Percentiles rank a stretch among this genome's conserved stretches.
These are phyloP conservation scores for Chinchilla lanigera DNA, from an alignment of 2,113 vertebrate genomes.

Conservation along the genomic window DNA sequence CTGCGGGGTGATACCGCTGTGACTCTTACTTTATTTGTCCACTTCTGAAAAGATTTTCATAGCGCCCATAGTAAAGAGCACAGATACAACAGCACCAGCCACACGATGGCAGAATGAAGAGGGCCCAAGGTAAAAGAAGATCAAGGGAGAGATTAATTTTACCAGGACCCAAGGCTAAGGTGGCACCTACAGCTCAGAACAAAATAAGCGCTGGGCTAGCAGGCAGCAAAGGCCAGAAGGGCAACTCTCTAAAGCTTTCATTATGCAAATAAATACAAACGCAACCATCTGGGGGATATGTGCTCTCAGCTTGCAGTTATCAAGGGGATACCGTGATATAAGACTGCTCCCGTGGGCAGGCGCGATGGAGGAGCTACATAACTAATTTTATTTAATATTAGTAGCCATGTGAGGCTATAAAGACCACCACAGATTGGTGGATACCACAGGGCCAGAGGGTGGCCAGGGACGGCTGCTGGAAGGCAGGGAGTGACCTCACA, in stretches of 20 bases:
- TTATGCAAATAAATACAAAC: neutral
- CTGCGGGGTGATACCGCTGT: neutral
- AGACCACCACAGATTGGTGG: neutral
- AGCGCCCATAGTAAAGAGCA: neutral
- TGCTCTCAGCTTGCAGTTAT: neutral
- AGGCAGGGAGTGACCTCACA: neutral
- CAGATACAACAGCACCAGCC: neutral
- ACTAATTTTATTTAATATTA: neutral
- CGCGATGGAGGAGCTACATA: neutral
- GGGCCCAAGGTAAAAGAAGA: neutral
- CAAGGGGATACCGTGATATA: neutral
- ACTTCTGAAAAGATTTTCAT: neutral
- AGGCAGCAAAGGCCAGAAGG: neutral
- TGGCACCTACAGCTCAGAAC: neutral
- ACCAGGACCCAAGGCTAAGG: neutral
- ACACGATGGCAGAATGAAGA: neutral
- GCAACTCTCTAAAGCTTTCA: neutral
- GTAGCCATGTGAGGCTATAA: neutral
- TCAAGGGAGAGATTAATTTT: neutral
- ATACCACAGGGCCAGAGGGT: neutral
- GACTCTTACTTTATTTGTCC: neutral
- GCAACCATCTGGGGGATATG: neutral
- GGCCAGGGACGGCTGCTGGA: neutral
- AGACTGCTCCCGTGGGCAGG: neutral
- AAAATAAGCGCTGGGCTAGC: neutral